Conservation (phyloP, 2,797 vertebrate genomes). For the Sebastes diaconus region DNA sequence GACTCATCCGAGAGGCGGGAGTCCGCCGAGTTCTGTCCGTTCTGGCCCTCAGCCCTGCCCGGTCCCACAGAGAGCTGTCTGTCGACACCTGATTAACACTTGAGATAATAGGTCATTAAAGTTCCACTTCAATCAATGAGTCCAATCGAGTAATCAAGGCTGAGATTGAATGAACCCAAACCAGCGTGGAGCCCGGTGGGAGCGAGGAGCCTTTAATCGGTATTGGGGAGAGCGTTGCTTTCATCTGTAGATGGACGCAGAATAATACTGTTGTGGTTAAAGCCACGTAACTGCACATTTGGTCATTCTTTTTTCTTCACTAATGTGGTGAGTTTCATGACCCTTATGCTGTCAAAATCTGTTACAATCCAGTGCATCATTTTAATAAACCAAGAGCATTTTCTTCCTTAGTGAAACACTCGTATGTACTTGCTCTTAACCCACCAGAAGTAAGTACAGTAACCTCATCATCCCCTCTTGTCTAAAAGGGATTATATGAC, state of each 20-base stretch:
- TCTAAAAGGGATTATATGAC: constrained; percentile 23
- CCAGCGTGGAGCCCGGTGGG: constrained; percentile 59
- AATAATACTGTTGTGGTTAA: constrained; percentile 44
- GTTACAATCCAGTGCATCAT: constrained; percentile 19
- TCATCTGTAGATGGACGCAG: constrained; percentile 50
- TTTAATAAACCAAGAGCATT: constrained; percentile 26
- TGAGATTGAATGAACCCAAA: constrained; percentile 74
- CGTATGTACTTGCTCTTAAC: neutral
- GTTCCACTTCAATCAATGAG: constrained; percentile 80
- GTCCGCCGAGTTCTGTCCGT: constrained; percentile 53
- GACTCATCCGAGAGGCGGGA: constrained; percentile 46
- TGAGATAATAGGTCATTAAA: constrained; percentile 84
- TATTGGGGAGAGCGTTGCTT: constrained; percentile 57
- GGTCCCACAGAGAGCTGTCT: constrained; percentile 69
- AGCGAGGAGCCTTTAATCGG: constrained; percentile 65
- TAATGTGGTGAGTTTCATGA: neutral
- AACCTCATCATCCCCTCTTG: neutral
- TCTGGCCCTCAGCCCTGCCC: constrained; percentile 53
- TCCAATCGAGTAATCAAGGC: constrained; percentile 80
- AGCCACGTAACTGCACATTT: constrained; percentile 5
- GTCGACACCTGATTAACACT: constrained; percentile 83
- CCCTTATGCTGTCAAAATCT: constrained; percentile 4
- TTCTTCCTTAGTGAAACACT: neutral
- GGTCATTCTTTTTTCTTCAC: constrained; percentile 10
- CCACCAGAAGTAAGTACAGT: neutral